A percentile compares a stretch with the other conserved stretches of the same genome.
These are phyloP conservation scores for Micromesistius poutassou DNA, from an alignment of 2,797 vertebrate genomes.

Conservation along the genomic window DNA sequence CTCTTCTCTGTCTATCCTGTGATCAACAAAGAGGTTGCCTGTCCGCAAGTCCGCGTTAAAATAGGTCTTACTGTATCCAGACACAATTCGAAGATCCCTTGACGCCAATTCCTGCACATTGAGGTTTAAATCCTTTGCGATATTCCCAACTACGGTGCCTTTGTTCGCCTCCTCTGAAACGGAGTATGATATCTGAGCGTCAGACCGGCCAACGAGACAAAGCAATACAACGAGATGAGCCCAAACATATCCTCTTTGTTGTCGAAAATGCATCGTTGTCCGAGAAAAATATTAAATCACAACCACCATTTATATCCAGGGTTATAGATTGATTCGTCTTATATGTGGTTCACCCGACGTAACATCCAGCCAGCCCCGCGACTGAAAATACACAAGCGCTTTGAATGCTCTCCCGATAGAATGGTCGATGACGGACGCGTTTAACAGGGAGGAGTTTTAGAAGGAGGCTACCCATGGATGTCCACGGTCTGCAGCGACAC, in stretches of 20 bases:
- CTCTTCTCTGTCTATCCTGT: slow-evolving; percentile 64
- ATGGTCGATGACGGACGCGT: background rate
- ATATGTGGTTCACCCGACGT: background rate
- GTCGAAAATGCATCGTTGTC: slow-evolving; percentile 26
- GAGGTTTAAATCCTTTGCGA: slow-evolving; percentile 70
- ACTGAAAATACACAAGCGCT: background rate
- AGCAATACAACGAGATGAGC: slow-evolving; percentile 38
- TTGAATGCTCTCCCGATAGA: slow-evolving; percentile 5
- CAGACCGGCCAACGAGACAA: slow-evolving; percentile 44
- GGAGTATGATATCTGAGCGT: slow-evolving; percentile 70
- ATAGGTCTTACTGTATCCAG: slow-evolving; percentile 64
- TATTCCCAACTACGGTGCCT: slow-evolving; percentile 72
- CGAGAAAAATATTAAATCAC: background rate
- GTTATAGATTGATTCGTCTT: slow-evolving; percentile 3
- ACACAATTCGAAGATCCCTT: slow-evolving; percentile 63
- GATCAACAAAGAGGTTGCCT: slow-evolving; percentile 59
- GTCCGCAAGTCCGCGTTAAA: slow-evolving; percentile 64
- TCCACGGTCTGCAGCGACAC: slow-evolving; percentile 64
- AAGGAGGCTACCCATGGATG: background rate
- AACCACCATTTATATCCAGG: background rate
- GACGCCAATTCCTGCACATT: slow-evolving; percentile 54
- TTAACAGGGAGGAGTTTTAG: slow-evolving; percentile 44
- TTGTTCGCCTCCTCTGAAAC: slow-evolving; percentile 75
- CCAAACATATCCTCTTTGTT: slow-evolving; percentile 22
- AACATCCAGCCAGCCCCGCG: background rate